Evolutionary conservation across 2,113 vertebrate species (phyloP).

Genomic region (Rafetus swinhoei): DNA sequence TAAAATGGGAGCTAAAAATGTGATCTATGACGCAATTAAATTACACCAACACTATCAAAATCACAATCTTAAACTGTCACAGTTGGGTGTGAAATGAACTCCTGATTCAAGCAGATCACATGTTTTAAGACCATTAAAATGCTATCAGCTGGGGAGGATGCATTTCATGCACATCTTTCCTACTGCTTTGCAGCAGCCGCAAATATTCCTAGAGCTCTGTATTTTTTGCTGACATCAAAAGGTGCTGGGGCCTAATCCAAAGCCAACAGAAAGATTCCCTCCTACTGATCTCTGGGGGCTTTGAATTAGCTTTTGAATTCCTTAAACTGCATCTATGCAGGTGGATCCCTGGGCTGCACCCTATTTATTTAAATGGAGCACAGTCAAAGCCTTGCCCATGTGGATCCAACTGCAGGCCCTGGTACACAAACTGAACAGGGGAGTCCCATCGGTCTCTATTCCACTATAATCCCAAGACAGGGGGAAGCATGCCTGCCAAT

Average conservation of each 20-base stretch:
- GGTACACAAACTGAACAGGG: background rate
- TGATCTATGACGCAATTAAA: background rate
- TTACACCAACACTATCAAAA: background rate
- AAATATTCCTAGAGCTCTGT: accelerated
- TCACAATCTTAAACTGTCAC: background rate
- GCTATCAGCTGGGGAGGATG: background rate
- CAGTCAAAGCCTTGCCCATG: background rate
- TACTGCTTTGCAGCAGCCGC: background rate
- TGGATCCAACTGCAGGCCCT: background rate
- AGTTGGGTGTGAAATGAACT: background rate
- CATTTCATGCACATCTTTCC: background rate
- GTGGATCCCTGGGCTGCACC: background rate
- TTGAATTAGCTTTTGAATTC: background rate
- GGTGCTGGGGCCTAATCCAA: background rate
- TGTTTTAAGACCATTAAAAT: too few relatives aligned
- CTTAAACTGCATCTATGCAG: background rate
- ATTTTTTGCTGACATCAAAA: background rate
- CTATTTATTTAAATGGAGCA: background rate
- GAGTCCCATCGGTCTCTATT: background rate
- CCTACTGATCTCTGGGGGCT: background rate
- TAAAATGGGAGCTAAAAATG: background rate
- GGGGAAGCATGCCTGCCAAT: background rate
- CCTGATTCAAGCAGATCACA: background rate
- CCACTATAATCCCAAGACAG: background rate
- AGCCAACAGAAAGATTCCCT: background rate